These are phyloP conservation scores for Kryptopterus vitreolus DNA, from an alignment of 2,797 vertebrate species.

Conservation along the genomic window DNA sequence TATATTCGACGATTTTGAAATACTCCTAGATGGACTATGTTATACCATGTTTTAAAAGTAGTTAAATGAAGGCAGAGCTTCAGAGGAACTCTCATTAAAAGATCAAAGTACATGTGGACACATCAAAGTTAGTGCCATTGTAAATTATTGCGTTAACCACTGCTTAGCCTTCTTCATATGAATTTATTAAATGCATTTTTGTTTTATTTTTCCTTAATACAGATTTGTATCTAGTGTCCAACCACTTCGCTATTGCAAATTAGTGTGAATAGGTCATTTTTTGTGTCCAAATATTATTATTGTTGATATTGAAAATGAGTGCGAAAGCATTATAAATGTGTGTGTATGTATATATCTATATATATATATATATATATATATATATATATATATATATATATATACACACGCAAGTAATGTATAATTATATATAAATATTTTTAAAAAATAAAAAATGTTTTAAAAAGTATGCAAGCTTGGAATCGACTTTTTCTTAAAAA, in stretches of 20 bases:
- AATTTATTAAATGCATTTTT: slow-evolving; percentile 22
- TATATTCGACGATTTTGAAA: not conserved
- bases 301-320: not conserved
- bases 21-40: not conserved
- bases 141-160: slow-evolving; percentile 52
- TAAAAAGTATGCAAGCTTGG: not conserved
- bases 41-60: slow-evolving; percentile 26
- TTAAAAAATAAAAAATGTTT: too few species aligned
- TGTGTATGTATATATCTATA: not conserved
- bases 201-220: not conserved
- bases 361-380: not conserved
- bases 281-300: not conserved
- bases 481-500: not conserved
- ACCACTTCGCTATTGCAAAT: not conserved
- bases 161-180: slow-evolving; percentile 4
- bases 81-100: slow-evolving; percentile 68
- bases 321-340: not conserved
- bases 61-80: slow-evolving; percentile 52
- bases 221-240: not conserved
- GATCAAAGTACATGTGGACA: slow-evolving; percentile 69
- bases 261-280: too few species aligned
- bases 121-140: slow-evolving; percentile 62
- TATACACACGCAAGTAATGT: too few species aligned
- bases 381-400: too few species aligned
- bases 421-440: too few species aligned